phyloP scores from a whole-genome alignment of 2,797 vertebrate species.

The Phoxinus dragarum region DNA sequence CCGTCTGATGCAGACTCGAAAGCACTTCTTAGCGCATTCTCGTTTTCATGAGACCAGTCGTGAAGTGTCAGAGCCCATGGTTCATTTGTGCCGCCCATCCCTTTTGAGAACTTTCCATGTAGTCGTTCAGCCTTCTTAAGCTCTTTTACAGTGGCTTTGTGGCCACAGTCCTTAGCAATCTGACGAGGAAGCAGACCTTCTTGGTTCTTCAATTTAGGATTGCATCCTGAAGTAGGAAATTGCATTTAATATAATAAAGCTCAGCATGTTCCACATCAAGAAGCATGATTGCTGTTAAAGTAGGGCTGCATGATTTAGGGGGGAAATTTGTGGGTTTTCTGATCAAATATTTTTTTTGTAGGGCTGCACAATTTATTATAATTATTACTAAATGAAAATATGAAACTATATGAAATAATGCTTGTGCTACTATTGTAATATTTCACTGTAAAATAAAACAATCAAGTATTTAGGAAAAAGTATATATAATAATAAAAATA shows the following conservation, averaged over 20 bases:
- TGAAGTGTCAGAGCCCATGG: constrained; percentile 85
- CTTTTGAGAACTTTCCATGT: constrained; percentile 71
- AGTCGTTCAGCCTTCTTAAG: constrained; percentile 80
- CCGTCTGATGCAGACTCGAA: constrained; percentile 65
- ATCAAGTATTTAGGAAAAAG: neutral
- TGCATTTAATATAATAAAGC: neutral
- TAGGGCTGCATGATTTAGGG: neutral
- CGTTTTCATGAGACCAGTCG: constrained; percentile 87
- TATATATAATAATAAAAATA: neutral
- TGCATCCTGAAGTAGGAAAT: constrained; percentile 81
- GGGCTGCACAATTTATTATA: neutral
- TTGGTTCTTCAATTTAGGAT: constrained; percentile 86
- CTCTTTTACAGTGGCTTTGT: constrained; percentile 83
- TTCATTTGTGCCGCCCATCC: constrained; percentile 71
- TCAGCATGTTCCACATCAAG: neutral
- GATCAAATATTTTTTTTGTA: neutral
- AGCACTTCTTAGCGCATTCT: constrained; percentile 73
- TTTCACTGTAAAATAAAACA: neutral
- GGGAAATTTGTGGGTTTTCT: neutral
- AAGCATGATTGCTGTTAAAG: neutral
- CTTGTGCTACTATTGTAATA: neutral
- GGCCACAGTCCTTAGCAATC: constrained; percentile 81
- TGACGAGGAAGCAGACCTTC: constrained; percentile 79
- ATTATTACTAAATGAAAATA: neutral
- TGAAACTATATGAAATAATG: neutral